Conservation (phyloP, 2,113 vertebrate genomes). For the Silurus asotus region DNA sequence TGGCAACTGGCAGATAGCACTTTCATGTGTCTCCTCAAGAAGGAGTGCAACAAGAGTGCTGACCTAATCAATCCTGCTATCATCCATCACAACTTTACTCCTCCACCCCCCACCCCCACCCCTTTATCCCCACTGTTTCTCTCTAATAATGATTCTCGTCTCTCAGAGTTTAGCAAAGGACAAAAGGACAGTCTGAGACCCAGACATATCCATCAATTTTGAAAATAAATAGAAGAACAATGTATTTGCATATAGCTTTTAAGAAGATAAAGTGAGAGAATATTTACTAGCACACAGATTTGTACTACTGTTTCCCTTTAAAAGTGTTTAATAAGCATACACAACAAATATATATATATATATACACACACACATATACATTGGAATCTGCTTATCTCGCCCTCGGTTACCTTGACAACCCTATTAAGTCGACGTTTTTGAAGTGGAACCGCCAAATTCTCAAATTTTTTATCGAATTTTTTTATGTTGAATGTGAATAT, state of each 20-base stretch:
- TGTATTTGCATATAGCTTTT: background rate
- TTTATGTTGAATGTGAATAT: too few relatives aligned
- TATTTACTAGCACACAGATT: background rate
- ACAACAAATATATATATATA: background rate
- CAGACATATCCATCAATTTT: background rate
- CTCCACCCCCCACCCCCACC: too few relatives aligned
- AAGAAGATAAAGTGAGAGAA: background rate
- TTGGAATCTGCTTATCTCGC: too few relatives aligned
- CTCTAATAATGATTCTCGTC: constrained; percentile 37
- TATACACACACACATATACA: too few relatives aligned
- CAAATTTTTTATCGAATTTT: too few relatives aligned
- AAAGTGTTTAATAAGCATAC: background rate
- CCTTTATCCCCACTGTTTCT: background rate
- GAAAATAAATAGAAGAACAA: background rate
- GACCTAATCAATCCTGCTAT: constrained; percentile 41
- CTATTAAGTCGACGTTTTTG: too few relatives aligned
- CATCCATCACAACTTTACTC: constrained; percentile 6
- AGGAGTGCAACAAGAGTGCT: constrained; percentile 31
- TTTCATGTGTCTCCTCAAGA: constrained; percentile 32
- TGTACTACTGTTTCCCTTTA: background rate
- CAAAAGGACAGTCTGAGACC: constrained; percentile 6
- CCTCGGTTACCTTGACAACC: too few relatives aligned
- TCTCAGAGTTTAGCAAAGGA: background rate
- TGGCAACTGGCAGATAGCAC: constrained; percentile 26
- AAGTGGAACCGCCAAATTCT: too few relatives aligned